A percentile compares a stretch with the other conserved stretches of the same genome.
Evolutionary conservation across 1,140 invertebrate species (phyloP).

Genomic region (Idris sp.): DNA sequence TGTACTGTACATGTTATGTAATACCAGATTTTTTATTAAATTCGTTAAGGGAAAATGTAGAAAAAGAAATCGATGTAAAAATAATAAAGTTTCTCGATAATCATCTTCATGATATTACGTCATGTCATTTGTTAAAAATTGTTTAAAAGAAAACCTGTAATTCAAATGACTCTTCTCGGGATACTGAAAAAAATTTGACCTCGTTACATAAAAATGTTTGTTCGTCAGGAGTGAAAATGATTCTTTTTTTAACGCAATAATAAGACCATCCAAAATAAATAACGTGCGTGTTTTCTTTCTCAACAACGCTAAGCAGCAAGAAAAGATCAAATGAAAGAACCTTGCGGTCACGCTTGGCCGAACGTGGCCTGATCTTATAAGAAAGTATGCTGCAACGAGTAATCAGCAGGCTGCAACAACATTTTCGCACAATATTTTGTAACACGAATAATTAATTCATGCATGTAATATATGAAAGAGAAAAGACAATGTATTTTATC

Average conservation of each 20-base stretch:
- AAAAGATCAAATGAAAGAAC: slow-evolving; percentile 25
- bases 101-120: too few relatives aligned
- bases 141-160: neutral
- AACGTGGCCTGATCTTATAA: slow-evolving; percentile 30
- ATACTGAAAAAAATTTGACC: slow-evolving; percentile 1
- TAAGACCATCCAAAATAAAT: slow-evolving; percentile 1
- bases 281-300: neutral
- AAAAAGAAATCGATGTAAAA: too few relatives aligned
- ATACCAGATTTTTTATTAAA: too few relatives aligned
- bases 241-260: slow-evolving; percentile 10
- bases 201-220: slow-evolving; percentile 11
- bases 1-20: too few relatives aligned
- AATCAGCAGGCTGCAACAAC: slow-evolving; percentile 39
- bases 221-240: neutral
- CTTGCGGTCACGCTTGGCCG: slow-evolving; percentile 33
- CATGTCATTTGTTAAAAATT: too few relatives aligned
- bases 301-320: neutral
- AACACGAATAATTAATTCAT: slow-evolving; percentile 19
- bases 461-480: too few relatives aligned
- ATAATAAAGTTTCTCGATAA: too few relatives aligned
- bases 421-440: slow-evolving; percentile 54
- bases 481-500: too few relatives aligned
- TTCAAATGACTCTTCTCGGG: too few relatives aligned
- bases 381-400: slow-evolving; percentile 47
- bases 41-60: too few relatives aligned